Percentiles rank a stretch among this genome's conserved stretches.
Evolutionary conservation across 64 coral and sea anemone genomes (phyloP).

Genomic region (Montipora efflorescens): DNA sequence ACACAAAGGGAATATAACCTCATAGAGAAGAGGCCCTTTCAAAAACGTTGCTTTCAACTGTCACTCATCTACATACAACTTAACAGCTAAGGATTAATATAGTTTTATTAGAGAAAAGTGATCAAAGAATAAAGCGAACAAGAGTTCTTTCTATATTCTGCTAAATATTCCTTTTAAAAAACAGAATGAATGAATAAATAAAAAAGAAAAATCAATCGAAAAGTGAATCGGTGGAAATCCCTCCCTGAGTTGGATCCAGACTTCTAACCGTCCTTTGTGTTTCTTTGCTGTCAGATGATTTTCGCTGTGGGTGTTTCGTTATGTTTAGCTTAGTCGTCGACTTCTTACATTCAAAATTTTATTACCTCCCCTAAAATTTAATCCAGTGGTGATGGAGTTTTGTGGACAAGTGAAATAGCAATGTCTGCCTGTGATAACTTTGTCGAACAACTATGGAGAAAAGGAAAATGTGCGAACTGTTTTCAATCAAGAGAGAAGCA

Average conservation of each 20-base stretch:
- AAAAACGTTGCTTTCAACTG: too few species aligned
- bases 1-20: too few species aligned
- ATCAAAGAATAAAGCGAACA: too few species aligned
- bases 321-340: background rate
- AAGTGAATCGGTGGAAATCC: background rate
- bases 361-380: background rate
- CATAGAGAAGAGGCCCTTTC: too few species aligned
- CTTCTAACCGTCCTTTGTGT: slow-evolving; percentile 43
- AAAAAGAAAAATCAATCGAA: too few species aligned
- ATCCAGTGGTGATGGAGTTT: background rate
- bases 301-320: slow-evolving; percentile 15
- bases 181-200: too few species aligned
- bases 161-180: too few species aligned
- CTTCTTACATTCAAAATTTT: slow-evolving; percentile 34
- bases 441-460: slow-evolving; percentile 72
- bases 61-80: too few species aligned
- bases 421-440: slow-evolving; percentile 76
- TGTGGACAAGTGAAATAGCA: background rate
- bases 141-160: too few species aligned
- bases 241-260: slow-evolving; percentile 29
- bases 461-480: slow-evolving; percentile 77
- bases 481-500: slow-evolving; percentile 64
- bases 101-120: too few species aligned
- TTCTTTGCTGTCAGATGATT: background rate
- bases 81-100: too few species aligned